phyloP scores from a whole-genome alignment of 2,113 vertebrate species.

The Tenebrosternarchus preto region DNA sequence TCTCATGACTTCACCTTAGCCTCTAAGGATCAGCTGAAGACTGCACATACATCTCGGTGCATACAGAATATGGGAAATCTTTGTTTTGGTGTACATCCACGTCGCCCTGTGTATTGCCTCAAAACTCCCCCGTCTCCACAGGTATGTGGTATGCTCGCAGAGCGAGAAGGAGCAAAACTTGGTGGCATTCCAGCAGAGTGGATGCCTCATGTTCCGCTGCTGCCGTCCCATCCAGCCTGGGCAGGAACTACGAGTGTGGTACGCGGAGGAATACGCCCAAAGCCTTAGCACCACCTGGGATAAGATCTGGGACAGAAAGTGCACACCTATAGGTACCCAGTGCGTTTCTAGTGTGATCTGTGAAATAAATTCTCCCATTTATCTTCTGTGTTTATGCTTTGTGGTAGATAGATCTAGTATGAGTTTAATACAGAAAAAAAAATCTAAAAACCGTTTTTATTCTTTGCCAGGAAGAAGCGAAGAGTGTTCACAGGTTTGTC shows the following conservation, averaged over 20 bases:
- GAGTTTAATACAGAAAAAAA: not conserved
- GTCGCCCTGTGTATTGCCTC: too few species aligned
- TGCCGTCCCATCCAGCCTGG: conserved; percentile 67
- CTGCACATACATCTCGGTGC: not conserved
- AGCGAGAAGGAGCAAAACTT: conserved; percentile 69
- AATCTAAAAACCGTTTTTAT: not conserved
- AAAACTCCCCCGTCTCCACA: too few species aligned
- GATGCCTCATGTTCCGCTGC: conserved; percentile 73
- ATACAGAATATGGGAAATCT: not conserved
- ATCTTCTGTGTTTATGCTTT: too few species aligned
- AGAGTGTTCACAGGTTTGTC: conserved; percentile 59
- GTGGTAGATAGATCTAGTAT: too few species aligned
- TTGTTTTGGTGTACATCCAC: too few species aligned
- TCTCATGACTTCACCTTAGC: too few species aligned
- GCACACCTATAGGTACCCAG: conserved; percentile 60
- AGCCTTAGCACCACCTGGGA: conserved; percentile 66
- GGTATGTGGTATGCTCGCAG: conserved; percentile 72
- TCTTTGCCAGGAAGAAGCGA: conserved; percentile 52
- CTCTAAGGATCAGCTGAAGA: too few species aligned
- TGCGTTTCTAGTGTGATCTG: too few species aligned
- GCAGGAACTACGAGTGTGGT: conserved; percentile 76
- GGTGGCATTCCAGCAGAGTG: conserved; percentile 72
- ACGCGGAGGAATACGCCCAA: conserved; percentile 64
- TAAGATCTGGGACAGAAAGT: conserved; percentile 68
- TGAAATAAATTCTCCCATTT: too few species aligned